Evolutionary conservation across 2,888 invertebrate species (phyloP), one percentile per base, ranked within the genome.

Genomic region (Orchesella flavescens): DNA sequence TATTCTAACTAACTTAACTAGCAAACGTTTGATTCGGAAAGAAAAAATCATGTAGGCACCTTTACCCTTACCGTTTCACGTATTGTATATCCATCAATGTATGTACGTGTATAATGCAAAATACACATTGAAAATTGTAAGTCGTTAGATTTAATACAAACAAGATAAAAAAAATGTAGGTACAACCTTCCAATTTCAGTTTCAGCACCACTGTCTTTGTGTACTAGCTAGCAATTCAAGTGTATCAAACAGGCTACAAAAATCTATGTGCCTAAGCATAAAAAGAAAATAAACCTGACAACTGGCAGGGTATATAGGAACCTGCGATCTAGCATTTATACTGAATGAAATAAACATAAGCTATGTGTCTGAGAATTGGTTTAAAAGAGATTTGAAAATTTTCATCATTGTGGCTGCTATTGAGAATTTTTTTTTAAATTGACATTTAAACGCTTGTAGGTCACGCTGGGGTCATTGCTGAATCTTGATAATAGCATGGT

Each of bases 171-270:
- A 55, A 57, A 57, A 57, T 21, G 17, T 57, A 57, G 19, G 57
- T 57, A 19, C 21, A 19, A 9, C n/a, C 10, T 19, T 21, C 17
- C 19, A 19, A 57, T 57, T 57, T 57, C 57, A 57, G 17, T 57
- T 57, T 57, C 57, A 57, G 21, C 19, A 57, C 10, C 21, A 57
- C 49, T 49, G 49, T 49, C 12, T 49, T 49, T 34, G 23, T 74
- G 81, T 23, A 53, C 75, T 69, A 81, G 69, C 75, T 81, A 75
- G 0, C 49, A 81, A 75, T 53, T 75, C 81, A 75, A 43, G 49
- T 81, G 81, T 69, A 81, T 72, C 79, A 63, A 72, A 15, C 61
- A 49, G 49, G 66, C 57, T 46, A 61, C n/a, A 15, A 63, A 63
- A 49, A 73, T 17, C 17, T n/a, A 44, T n/a, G 43, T 43, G 7